Base-by-base conservation (phyloP, 2,113 vertebrate species). In the Psilopogon haemacephalus region DNA sequence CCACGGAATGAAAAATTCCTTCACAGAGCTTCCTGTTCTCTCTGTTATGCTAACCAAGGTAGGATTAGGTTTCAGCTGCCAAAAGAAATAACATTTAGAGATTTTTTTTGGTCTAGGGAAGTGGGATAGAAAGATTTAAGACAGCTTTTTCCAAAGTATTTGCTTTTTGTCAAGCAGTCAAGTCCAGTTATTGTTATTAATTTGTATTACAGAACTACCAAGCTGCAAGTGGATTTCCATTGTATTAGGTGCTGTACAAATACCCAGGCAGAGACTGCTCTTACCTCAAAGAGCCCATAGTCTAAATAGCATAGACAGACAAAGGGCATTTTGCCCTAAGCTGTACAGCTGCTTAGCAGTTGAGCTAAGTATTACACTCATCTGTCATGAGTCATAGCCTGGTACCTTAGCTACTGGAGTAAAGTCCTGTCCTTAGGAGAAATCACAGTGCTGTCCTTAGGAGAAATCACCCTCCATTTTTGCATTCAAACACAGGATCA, bases 61-160 rank as follows among this genome's bases (percentile, higher is more conserved):
- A 97, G 97, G 97, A 98, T 98, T 97, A 96, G 94, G 95, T 97
- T 98, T 97, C 97, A 96, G 96, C 97, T 98, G 97, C 97, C 98
- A 98, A 98, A 97, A 97, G 97, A 97, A 98, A 98, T 97, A 97
- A 87, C 95, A 90, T 79, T 94, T 83, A 67, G 94, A 92, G 86
- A 73, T 86, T 96, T 96, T 95, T 76, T 86, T 86, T 88, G 82
- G 94, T 96, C 94, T 87, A 96, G 96, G 95, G 93, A 96, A 93
- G 91, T 97, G 91, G 96, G 96, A 96, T 73, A 76, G 91, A 95
- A 80, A 86, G 79, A 94, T 92, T 90, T 92, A 95, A 89, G 90
- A 76, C 91, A 94, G 92, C 68, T 97, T 97, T 96, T 86, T 83
- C 82, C 65, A 15, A 95, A 76, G 74, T 93, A 88, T 95, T 97